Evolutionary conservation across 2,113 vertebrate genomes (phyloP).

Genomic region (Epinephelus lanceolatus): DNA sequence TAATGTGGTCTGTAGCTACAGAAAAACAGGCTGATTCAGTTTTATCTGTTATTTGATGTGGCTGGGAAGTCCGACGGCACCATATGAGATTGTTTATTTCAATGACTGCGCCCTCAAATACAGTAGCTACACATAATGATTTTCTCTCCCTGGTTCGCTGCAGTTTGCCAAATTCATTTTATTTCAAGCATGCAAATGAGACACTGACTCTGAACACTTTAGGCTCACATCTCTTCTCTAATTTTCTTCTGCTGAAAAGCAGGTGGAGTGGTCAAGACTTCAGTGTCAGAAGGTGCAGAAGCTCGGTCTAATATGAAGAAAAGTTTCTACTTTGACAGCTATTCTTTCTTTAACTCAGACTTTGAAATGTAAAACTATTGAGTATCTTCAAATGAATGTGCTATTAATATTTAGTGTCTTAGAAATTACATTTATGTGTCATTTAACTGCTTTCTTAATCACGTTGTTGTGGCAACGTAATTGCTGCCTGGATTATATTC

Average conservation of each 20-base stretch:
- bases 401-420: not conserved
- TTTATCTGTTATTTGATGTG: slow-evolving; percentile 31
- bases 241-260: slow-evolving; percentile 40
- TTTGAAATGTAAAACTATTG: slow-evolving; percentile 23
- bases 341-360: slow-evolving; percentile 9
- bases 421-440: too few species aligned
- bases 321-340: slow-evolving; percentile 24
- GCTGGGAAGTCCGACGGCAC: slow-evolving; percentile 20
- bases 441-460: too few species aligned
- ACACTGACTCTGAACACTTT: slow-evolving; percentile 42
- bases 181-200: slow-evolving; percentile 66
- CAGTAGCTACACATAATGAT: slow-evolving; percentile 22
- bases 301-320: slow-evolving; percentile 14
- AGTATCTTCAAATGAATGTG: slow-evolving; percentile 14
- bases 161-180: slow-evolving; percentile 59
- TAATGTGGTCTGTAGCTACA: not conserved
- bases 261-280: slow-evolving; percentile 31
- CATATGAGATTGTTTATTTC: slow-evolving; percentile 39
- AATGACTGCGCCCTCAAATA: slow-evolving; percentile 36
- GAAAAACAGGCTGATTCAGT: slow-evolving; percentile 11
- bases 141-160: slow-evolving; percentile 32
- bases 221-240: slow-evolving; percentile 43
- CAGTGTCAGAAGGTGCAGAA: slow-evolving; percentile 25
- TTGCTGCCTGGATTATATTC: too few species aligned
- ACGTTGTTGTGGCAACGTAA: too few species aligned